phyloP scores from a whole-genome alignment of 30 jellyfish, hydroid and myxozoan genomes.

The Chrysaora quinquecirrha region DNA sequence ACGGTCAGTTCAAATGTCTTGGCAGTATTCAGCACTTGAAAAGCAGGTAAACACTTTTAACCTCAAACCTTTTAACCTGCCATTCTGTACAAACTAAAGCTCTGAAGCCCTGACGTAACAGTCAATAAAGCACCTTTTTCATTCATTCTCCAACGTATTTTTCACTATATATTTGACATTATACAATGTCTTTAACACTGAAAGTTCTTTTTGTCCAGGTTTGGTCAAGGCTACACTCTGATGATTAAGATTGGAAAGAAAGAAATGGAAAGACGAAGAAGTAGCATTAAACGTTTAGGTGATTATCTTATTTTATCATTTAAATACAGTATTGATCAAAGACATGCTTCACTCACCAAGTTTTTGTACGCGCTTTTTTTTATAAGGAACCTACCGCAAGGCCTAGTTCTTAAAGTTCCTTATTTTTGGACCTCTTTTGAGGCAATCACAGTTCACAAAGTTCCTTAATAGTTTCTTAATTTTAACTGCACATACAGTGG shows the following conservation, averaged over 20 bases:
- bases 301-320: background rate
- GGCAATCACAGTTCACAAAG: no score
- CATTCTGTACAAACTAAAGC: background rate
- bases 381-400: no score
- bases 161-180: background rate
- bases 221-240: slow-evolving; percentile 88
- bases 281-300: background rate
- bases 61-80: background rate
- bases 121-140: background rate
- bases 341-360: background rate
- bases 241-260: slow-evolving; percentile 61
- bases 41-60: slow-evolving; percentile 49
- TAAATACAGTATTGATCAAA: no score
- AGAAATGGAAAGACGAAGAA: background rate
- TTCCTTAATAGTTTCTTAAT: no score
- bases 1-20: slow-evolving; percentile 91
- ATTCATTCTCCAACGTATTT: background rate
- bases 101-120: background rate
- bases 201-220: slow-evolving; percentile 22
- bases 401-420: no score
- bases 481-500: no score
- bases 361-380: no score
- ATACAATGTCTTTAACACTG: no score
- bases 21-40: slow-evolving; percentile 92
- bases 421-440: no score